Percentiles rank a stretch among this genome's conserved stretches.
These are phyloP conservation scores for Mionectes olivaceus DNA, from an alignment of 2,797 vertebrate species.

Conservation along the genomic window DNA sequence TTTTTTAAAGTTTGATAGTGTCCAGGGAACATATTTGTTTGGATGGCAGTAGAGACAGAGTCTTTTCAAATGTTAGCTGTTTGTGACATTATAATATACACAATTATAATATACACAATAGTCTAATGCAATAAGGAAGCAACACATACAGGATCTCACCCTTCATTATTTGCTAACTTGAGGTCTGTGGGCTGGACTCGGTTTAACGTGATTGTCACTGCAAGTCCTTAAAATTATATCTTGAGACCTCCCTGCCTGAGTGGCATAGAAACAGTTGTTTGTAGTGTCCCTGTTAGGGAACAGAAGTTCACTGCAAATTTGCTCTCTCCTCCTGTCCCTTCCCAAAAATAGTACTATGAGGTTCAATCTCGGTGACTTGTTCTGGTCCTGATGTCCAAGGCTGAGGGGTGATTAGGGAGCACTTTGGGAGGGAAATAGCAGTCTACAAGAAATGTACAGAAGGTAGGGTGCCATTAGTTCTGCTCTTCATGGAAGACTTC, in stretches of 20 bases:
- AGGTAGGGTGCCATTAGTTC: not conserved
- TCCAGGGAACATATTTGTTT: not conserved
- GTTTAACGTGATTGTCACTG: not conserved
- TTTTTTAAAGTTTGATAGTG: not conserved
- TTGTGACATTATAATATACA: not conserved
- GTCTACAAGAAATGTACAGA: not conserved
- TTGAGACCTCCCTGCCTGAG: not conserved
- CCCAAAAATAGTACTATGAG: rapidly evolving
- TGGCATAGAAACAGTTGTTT: not conserved
- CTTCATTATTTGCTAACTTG: not conserved
- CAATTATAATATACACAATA: not conserved
- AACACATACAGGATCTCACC: not conserved
- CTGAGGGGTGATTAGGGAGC: not conserved
- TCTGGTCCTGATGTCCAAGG: not conserved
- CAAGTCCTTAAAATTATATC: not conserved
- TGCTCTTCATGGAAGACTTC: not conserved
- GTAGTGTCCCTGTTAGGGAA: not conserved
- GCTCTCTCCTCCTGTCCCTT: not conserved
- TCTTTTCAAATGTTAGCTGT: not conserved
- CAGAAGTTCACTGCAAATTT: not conserved
- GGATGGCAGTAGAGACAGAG: not conserved
- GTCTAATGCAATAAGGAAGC: not conserved
- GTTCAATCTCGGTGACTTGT: not conserved
- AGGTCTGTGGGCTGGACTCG: not conserved
- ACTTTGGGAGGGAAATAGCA: not conserved